Conservation (phyloP, 2,888 invertebrate genomes). For the Lasioglossum zephyrum region DNA sequence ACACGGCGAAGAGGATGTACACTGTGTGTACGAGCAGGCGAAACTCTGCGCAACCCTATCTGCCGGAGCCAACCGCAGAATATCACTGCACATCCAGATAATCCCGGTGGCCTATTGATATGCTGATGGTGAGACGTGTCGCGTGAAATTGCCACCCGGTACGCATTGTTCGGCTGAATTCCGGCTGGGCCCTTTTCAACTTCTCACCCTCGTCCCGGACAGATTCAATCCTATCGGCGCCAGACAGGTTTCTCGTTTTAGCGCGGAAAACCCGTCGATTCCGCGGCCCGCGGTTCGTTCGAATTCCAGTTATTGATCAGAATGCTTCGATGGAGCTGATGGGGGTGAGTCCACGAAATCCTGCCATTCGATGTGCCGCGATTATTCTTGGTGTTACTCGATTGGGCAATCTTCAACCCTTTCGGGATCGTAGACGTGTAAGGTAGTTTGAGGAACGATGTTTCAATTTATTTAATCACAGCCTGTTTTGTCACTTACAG, state of each 20-base stretch:
- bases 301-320: conserved; percentile 15
- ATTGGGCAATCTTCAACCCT: not conserved
- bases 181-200: conserved; percentile 70
- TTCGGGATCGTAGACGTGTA: not conserved
- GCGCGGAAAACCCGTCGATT: conserved; percentile 52
- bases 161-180: conserved; percentile 80
- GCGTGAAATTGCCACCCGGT: conserved; percentile 84
- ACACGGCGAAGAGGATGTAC: not conserved
- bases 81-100: conserved; percentile 83
- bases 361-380: too few relatives aligned
- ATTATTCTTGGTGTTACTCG: not conserved
- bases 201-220: conserved; percentile 62
- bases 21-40: conserved; percentile 36
- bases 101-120: conserved; percentile 83
- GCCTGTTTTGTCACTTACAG: too few relatives aligned
- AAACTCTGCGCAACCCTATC: conserved; percentile 82
- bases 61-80: conserved; percentile 82
- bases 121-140: conserved; percentile 84
- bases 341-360: not conserved
- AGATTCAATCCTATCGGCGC: conserved; percentile 77
- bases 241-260: conserved; percentile 73
- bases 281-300: not conserved
- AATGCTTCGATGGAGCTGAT: not conserved
- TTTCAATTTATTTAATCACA: too few relatives aligned
- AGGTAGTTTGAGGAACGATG: too few relatives aligned